These are phyloP conservation scores for Tipula unca DNA, from an alignment of 2,888 invertebrate species.

Conservation along the genomic window DNA sequence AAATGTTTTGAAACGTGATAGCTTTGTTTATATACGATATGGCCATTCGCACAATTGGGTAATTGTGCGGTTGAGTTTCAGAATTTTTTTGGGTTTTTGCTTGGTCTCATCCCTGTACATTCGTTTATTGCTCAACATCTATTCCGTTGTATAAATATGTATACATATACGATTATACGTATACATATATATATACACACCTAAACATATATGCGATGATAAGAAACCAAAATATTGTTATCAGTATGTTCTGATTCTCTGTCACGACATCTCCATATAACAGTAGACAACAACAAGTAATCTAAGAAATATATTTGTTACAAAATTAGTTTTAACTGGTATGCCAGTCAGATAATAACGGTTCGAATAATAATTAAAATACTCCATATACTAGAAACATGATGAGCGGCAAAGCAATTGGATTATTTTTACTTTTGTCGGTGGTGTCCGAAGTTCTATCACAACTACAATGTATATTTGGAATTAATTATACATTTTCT, in stretches of 20 bases:
- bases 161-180: not conserved
- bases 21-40: not conserved
- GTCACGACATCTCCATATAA: not conserved
- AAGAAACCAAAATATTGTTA: not conserved
- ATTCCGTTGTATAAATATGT: not conserved
- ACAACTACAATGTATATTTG: not conserved
- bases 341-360: not conserved
- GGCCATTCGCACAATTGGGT: not conserved
- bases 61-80: not conserved
- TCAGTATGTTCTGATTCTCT: not conserved
- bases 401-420: not conserved
- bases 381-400: not conserved
- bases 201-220: not conserved
- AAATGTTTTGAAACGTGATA: not conserved
- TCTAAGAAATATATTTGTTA: not conserved
- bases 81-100: not conserved
- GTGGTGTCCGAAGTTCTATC: not conserved
- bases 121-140: not conserved
- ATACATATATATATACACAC: not conserved
- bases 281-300: not conserved
- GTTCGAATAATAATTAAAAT: not conserved
- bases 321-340: not conserved
- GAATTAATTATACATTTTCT: too few species aligned
- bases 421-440: not conserved
- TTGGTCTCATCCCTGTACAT: not conserved